Evolutionary conservation across 2,888 invertebrate genomes (phyloP), one percentile per base, ranked within the genome.

Genomic region (Pterostichus niger): DNA sequence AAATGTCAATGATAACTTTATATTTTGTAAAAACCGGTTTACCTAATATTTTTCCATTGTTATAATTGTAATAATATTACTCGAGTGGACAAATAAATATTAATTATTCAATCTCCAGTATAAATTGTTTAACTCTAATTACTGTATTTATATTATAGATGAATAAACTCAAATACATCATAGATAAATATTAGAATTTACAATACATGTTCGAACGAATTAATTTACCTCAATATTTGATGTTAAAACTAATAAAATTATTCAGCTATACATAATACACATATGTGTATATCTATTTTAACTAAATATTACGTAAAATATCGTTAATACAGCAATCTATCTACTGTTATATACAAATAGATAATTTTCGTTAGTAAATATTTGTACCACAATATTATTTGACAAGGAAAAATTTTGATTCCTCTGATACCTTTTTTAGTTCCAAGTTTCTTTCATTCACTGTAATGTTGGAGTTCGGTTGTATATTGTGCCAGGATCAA

Each of bases 141-240:
- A 71, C 17, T 13, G 44, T 71, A 17, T 71, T 71, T 71, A 49
- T 49, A 13, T 56, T 56, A 71, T 71, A 71, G 68, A 71, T 71
- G 68, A 44, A 44, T 71, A 44, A 71, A 71, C 44, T 44, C 68
- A 71, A 71, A 71, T 17, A 71, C 13, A 40, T 33, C 64, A 64
- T 71, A 71, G 46, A 71, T 71, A 71, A 71, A 71, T 71, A 71
- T 71, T 71, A 71, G 68, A 71, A 71, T 71, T 44, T 71, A 44
- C 44, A 71, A 44, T 71, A 24, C 31, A 17, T 71, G 44, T 44
- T 17, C 17, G 17, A 71, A 44, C 68, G 68, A 40, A 71, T 71
- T 40, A 71, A 71, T 44, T 71, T 71, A 71, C 5, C 6, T 10
- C 68, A 71, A 71, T 71, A 44, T 71, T 44, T 71, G 44, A 71